Base-by-base conservation (phyloP, 2,797 vertebrate species). In the Ptychadena robeensis region DNA sequence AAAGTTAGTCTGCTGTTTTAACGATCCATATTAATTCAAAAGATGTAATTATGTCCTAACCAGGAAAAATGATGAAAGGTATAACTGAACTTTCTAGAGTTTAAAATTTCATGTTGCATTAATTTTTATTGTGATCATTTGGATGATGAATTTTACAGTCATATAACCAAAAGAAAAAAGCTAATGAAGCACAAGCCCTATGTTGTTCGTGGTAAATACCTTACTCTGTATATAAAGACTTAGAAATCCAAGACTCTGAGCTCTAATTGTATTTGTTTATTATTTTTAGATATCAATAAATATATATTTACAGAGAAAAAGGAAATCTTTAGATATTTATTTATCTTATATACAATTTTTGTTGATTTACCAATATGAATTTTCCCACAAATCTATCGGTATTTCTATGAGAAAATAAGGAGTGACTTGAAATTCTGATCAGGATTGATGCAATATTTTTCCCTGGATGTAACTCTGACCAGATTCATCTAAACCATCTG, bases 1-100 rank as follows among this genome's bases (percentile, higher is more conserved):
- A 78, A 78, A 67, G 40, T 53, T 53, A 78, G 38, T 78, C 61
- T 66, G 66, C 38, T 78, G 75, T 53, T 78, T 78, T 78, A 67
- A 78, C 28, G 63, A 78, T 32, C 9, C 18, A 35, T 12, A 67
- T 67, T 22, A 67, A 67, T 67, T 40, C 64, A 67, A 77, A 64
- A 64, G 53, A 32, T 34, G 64, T 66, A 44, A 78, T 78, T 67
- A 78, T 34, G 18, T 34, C 75, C 28, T 67, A 78, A 77, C 63
- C 65, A 77, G 65, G 38, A 34, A 44, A 78, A 78, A 78, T 78
- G 53, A 48, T 53, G 38, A 53, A 65, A 78, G 75, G 35, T 78
- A 78, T 34, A 78, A 78, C 9, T 66, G 28, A 78, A 78, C 9
- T 65, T 48, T 78, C 22, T 53, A 67, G 63, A 53, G 66, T 34